Base-by-base conservation (phyloP, 2,888 invertebrate species). In the Callyntrura sp. region DNA sequence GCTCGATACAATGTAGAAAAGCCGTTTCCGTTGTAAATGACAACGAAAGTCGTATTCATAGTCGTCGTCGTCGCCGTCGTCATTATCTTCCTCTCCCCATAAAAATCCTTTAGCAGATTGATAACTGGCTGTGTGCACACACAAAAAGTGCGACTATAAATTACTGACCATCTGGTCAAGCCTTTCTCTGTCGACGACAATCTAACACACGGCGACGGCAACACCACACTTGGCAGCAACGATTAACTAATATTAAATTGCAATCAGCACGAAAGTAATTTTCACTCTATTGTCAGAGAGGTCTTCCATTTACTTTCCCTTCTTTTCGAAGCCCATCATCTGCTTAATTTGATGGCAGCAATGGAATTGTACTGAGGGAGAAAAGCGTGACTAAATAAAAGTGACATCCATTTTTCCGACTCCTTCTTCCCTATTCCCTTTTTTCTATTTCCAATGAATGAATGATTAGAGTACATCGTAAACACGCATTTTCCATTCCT, bases 91-190 rank as follows among this genome's bases (percentile, higher is more conserved):
- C 1, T 9, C 25, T 0, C 1, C 12, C 17, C n/a, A 35, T n/a
- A 43, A 43, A 73, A 73, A 62, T 83, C 62, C 85, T 84, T 55
- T 17, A 89, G 68, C 78, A 68, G 62, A 20, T 57, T 35, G 73
- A 43, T 83, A 87, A 68, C 79, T 48, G 84, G 79, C 28, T 60
- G 60, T 51, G 9, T 51, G 9, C 17, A 17, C 2, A 17, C 8
- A 45, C 25, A n/a, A 70, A 87, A 81, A 82, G 81, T 48, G 62
- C 70, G 48, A 43, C 68, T 70, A 78, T 83, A 79, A 85, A 89
- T 79, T 62, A 60, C 43, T 84, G 84, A 85, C 85, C 89, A 89
- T 79, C 65, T 89, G 89, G 89, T 85, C 89, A 89, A 85, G 79
- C 81, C 78, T 79, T 60, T n/a, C 20, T 45, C 25, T 48, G 65